Conservation (phyloP, 92 coral and sea anemone species). For the Diadumene lineata region DNA sequence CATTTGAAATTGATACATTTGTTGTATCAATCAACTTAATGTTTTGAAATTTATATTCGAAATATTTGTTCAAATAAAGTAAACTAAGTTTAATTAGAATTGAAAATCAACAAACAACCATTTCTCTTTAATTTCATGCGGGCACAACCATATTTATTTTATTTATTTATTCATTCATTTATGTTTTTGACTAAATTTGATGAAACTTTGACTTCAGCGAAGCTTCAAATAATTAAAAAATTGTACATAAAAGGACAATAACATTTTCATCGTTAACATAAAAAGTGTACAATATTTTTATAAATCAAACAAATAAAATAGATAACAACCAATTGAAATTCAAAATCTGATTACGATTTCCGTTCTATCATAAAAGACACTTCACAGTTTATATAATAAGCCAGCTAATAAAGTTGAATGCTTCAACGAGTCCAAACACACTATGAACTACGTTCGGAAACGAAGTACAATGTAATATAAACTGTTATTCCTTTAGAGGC, state of each 20-base stretch:
- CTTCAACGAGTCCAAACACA: not conserved
- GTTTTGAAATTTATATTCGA: too few species aligned
- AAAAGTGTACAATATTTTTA: not conserved
- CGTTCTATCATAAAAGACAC: not conserved
- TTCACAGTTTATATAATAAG: constrained; percentile 10
- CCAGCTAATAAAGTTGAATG: not conserved
- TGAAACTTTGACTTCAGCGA: not conserved
- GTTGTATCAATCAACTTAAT: too few species aligned
- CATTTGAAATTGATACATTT: too few species aligned
- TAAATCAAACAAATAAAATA: not conserved
- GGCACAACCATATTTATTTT: too few species aligned
- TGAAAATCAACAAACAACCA: too few species aligned
- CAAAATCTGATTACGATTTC: constrained; percentile 5
- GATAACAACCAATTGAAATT: constrained; percentile 2
- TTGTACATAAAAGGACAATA: not conserved
- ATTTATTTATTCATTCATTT: too few species aligned
- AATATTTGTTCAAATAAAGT: too few species aligned
- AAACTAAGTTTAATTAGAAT: too few species aligned
- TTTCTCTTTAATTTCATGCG: too few species aligned
- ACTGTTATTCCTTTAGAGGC: not conserved
- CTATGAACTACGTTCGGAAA: not conserved
- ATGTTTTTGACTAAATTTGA: too few species aligned
- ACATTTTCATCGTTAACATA: not conserved
- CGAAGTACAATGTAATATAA: not conserved
- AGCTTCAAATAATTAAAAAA: too few species aligned